Base-by-base conservation (phyloP, 2,113 vertebrate genomes). In the Nothocercus julius region DNA sequence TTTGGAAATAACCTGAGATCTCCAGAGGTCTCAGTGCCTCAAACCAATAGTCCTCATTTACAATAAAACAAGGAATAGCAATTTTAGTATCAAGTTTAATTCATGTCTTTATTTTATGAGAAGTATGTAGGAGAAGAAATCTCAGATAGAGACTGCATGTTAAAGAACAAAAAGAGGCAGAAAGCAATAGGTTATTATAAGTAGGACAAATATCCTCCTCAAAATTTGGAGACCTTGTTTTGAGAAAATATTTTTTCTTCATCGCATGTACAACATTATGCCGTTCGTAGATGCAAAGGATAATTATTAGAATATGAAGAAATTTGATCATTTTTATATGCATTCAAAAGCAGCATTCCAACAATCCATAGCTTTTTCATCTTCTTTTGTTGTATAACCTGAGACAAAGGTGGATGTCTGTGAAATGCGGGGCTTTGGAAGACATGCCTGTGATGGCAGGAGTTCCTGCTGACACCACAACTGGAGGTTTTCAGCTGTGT, bases 161-260 rank as follows among this genome's bases (percentile, higher is more conserved):
- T 82, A 85, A 68, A 67, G n/a, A 30, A 82, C 66, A 49, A 82
- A 85, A 30, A 89, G 70, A 40, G 69, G 75, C n/a, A 73, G 85
- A 49, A 91, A 69, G 36, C 59, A 49, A 34, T 30, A 77, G 67
- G 70, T 32, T 69, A 47, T 72, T 76, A 13, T 22, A 49, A 47
- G 11, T 49, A 49, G 49, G 45, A 47, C 18, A 47, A 47, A 49
- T 19, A 58, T 63, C 36, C 61, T 61, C 64, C 77, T 32, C 61
- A 72, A 86, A 92, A 68, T 22, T 18, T 0, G 0, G 44, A 64
- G 6, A 15, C 14, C 9, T n/a, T 4, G 25, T 47, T 92, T 72
- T 95, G 67, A 64, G 56, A n/a, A 89, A 87, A 68, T 9, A 22
- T 9, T 74, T 82, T 25, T 79, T 13, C 44, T 82, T 68, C 28